A percentile compares a stretch with the other conserved stretches of the same genome.
Evolutionary conservation across 2,113 vertebrate genomes (phyloP).

Genomic region (Propithecus coquereli): DNA sequence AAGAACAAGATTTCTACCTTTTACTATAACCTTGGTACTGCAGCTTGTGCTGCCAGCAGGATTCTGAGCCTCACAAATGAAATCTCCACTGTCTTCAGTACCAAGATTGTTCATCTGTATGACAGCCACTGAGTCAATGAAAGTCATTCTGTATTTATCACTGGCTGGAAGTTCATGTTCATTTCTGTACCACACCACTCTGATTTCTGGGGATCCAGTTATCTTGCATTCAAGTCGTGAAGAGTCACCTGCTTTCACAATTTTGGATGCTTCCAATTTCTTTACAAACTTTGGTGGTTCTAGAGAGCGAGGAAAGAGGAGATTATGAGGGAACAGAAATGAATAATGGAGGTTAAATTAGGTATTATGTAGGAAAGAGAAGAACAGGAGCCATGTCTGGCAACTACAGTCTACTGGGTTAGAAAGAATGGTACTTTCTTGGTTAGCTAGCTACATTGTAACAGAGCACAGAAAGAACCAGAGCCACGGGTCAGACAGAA

Average conservation of each 20-base stretch:
- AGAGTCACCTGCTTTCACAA: constrained; percentile 91
- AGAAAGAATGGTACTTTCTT: neutral
- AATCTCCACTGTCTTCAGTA: constrained; percentile 93
- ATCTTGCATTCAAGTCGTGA: constrained; percentile 94
- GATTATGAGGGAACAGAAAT: constrained; percentile 9
- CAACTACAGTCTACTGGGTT: neutral
- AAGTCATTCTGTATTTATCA: constrained; percentile 90
- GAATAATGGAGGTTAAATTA: constrained; percentile 23
- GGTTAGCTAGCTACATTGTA: neutral
- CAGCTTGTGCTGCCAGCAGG: constrained; percentile 96
- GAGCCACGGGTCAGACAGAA: constrained; percentile 54
- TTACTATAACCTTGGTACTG: constrained; percentile 92
- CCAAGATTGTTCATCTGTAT: constrained; percentile 89
- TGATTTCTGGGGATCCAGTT: constrained; percentile 92
- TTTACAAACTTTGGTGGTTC: constrained; percentile 97
- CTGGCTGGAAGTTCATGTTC: constrained; percentile 89
- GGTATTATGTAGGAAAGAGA: neutral
- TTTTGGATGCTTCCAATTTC: constrained; percentile 92
- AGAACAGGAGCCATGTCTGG: neutral
- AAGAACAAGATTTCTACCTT: constrained; percentile 88
- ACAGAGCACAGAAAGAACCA: constrained; percentile 61
- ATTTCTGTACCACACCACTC: constrained; percentile 94
- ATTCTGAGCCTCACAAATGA: constrained; percentile 96
- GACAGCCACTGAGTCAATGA: constrained; percentile 90
- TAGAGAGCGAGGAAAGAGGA: constrained; percentile 86